Base-by-base conservation (phyloP, 2,113 vertebrate genomes). In the Aix galericulata region DNA sequence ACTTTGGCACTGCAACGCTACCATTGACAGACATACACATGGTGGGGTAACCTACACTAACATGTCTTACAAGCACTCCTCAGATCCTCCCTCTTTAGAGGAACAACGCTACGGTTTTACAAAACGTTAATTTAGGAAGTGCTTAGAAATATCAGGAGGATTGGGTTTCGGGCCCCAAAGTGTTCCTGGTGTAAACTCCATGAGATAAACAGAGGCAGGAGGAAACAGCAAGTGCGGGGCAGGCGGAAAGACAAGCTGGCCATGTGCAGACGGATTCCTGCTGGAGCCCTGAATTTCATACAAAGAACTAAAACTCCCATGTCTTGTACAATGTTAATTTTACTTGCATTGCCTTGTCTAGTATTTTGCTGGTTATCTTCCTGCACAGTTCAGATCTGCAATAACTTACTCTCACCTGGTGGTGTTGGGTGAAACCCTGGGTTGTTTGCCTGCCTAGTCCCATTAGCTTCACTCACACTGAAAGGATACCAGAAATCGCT, bases 41-140 rank as follows among this genome's bases (percentile, higher is more conserved):
- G 4, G 52, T 18, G 13, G 34, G 15, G 17, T 21, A 89, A 62
- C 11, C 6, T 66, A 26, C 48, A 53, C 13, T 20, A 15, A n/a
- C n/a, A 22, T 22, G 59, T 29, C 25, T 64, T 36, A 76, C 0
- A 76, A 44, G 2, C 46, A 60, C 15, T 27, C 38, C 67, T 82
- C 53, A 62, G 40, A 67, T 62, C 58, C 31, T 83, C 50, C 29
- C 6, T 26, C 81, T 86, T 60, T 27, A 82, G n/a, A 48, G 40
- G 77, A 94, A 88, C 22, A 86, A 31, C 25, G 2, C 59, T 48
- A 67, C 27, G 44, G 11, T 55, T 85, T 67, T 29, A 87, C 40
- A 79, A 73, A 93, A 93, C 10, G 66, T 36, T 91, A 64, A 92
- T 85, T 84, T 82, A 91, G 69, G 17, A 86, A 87, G 63, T 63